Percentiles rank a stretch among this genome's conserved stretches.
These are phyloP conservation scores for Syrmaticus mikado DNA, from an alignment of 2,113 vertebrate species.

Conservation along the genomic window DNA sequence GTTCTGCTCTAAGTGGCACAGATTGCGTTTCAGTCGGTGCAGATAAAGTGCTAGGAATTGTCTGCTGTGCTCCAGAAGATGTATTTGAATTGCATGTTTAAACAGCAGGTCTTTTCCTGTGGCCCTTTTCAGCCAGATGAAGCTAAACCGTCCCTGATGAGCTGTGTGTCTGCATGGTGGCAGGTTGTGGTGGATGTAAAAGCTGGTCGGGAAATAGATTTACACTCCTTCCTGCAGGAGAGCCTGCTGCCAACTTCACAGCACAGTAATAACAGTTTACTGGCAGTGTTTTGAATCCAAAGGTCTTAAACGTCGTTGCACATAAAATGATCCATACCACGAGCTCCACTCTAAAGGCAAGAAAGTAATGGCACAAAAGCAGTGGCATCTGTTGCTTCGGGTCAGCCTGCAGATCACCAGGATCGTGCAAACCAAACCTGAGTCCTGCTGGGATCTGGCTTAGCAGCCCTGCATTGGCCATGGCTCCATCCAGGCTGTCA, in stretches of 20 bases:
- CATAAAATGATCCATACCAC: slow-evolving; percentile 21
- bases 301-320: slow-evolving; percentile 12
- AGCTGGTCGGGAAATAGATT: slow-evolving; percentile 52
- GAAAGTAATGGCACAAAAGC: slow-evolving; percentile 15
- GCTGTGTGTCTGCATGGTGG: slow-evolving; percentile 37
- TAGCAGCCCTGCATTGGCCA: background rate
- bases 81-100: slow-evolving; percentile 38
- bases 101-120: background rate
- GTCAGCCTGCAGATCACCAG: background rate
- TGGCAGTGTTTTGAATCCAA: background rate
- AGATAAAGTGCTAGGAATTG: slow-evolving; percentile 48
- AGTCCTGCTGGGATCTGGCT: background rate
- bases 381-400: background rate
- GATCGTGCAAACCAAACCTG: background rate
- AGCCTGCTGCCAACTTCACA: slow-evolving; percentile 17
- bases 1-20: slow-evolving; percentile 53
- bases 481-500: background rate
- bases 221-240: background rate
- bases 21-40: slow-evolving; percentile 29
- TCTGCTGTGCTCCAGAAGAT: slow-evolving; percentile 38
- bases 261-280: background rate
- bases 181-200: slow-evolving; percentile 31
- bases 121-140: background rate
- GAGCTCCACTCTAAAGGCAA: background rate
- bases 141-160: background rate